These are phyloP conservation scores for Paedocypris micromegethes DNA, from an alignment of 2,797 vertebrate genomes.

Conservation along the genomic window DNA sequence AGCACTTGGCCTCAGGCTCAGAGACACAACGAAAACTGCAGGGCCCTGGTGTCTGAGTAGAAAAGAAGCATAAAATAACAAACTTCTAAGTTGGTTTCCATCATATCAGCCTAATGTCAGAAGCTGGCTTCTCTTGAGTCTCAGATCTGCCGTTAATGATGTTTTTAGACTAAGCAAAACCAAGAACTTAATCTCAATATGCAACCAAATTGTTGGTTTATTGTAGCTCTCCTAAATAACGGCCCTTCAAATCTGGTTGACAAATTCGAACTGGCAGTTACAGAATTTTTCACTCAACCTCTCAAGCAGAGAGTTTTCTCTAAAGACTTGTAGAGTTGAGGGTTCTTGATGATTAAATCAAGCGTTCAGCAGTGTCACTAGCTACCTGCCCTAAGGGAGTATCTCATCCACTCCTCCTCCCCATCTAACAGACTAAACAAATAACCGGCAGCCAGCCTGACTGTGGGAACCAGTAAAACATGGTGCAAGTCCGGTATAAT, in stretches of 20 bases:
- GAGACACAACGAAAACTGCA: slow-evolving; percentile 6
- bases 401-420: slow-evolving; percentile 18
- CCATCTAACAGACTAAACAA: slow-evolving; percentile 34
- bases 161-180: too few species aligned
- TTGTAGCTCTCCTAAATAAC: too few species aligned
- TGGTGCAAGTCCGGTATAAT: slow-evolving; percentile 54
- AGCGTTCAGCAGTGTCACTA: slow-evolving; percentile 19
- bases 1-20: slow-evolving; percentile 40
- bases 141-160: not conserved
- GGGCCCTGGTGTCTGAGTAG: slow-evolving; percentile 28
- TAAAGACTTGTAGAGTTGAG: slow-evolving; percentile 16
- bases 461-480: slow-evolving; percentile 44
- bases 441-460: slow-evolving; percentile 23
- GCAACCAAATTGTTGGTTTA: too few species aligned
- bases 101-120: slow-evolving; percentile 17
- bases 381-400: slow-evolving; percentile 27
- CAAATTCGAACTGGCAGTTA: not conserved
- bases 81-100: slow-evolving; percentile 39
- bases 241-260: not conserved
- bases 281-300: not conserved
- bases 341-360: slow-evolving; percentile 32
- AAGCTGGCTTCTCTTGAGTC: slow-evolving; percentile 1
- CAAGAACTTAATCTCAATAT: too few species aligned
- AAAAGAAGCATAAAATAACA: slow-evolving; percentile 35
- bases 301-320: slow-evolving; percentile 1